A percentile compares a stretch with the other conserved stretches of the same genome.
Conservation (phyloP, 2,888 invertebrate genomes). For the Malacosoma neustria region DNA sequence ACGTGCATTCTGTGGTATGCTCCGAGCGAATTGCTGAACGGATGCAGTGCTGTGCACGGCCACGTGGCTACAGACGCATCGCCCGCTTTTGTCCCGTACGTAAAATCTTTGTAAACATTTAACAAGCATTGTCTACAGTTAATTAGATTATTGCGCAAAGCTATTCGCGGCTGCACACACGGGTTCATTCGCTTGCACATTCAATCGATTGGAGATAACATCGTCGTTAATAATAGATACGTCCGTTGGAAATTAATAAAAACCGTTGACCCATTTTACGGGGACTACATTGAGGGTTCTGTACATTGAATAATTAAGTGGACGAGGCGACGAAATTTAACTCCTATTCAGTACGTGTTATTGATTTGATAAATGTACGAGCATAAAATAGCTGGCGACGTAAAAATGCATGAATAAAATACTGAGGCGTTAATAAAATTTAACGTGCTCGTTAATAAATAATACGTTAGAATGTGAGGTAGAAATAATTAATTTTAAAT, state of each 20-base stretch:
- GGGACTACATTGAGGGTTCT: conserved; percentile 26
- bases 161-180: conserved; percentile 12
- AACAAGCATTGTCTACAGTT: conserved; percentile 36
- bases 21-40: too few relatives aligned
- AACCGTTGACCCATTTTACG: conserved; percentile 37
- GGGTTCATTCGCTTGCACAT: neutral
- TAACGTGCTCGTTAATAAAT: neutral
- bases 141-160: conserved; percentile 32
- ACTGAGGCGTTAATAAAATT: neutral
- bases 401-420: neutral
- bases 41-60: neutral
- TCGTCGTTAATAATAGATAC: too few relatives aligned
- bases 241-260: conserved; percentile 39
- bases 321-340: conserved; percentile 40
- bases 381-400: neutral
- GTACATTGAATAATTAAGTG: conserved; percentile 59
- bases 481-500: conserved; percentile 8
- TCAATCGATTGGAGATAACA: conserved; percentile 12
- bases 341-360: conserved; percentile 19
- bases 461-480: neutral
- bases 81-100: conserved; percentile 6
- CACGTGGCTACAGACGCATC: conserved; percentile 4
- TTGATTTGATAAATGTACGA: conserved; percentile 12
- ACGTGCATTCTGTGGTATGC: too few relatives aligned
- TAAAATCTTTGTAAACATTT: conserved; percentile 42